Base-by-base conservation (phyloP, 30 jellyfish, hydroid and myxozoan species). In the Turritopsis dohrnii region DNA sequence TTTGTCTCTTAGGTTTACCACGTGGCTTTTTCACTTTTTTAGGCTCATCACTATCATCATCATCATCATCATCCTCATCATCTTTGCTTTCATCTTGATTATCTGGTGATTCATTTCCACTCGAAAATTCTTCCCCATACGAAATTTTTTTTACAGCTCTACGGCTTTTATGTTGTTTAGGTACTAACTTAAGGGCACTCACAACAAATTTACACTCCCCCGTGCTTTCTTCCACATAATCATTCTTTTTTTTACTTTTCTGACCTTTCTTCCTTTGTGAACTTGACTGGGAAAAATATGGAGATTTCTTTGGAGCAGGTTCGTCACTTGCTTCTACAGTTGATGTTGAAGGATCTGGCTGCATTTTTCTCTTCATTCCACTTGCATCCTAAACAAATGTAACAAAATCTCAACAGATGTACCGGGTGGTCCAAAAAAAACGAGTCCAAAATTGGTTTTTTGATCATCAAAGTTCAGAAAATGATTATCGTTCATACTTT, bases 31-130 rank as follows among this genome's bases (percentile, higher is more conserved):
- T 80, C 7, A 53, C 52, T 54, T 66, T 74, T 52, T 81, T 88
- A 75, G 66, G 80, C 24, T 52, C 71, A 25, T 1, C 65, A 20
- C 65, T 74, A 16, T 27, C 79, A n/a, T 82, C 91, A 24, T 65
- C 75, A 54, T 80, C 89, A 83, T 69, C 84, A 22, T 79, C 86
- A 74, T 74, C 83, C 7, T 26, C 66, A 74, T 28, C 83, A 52
- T 19, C 54, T 53, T 72, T 76, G 30, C 90, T 84, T 8, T 84
- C 28, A 27, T 72, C 28, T 0, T 21, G 19, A 18, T 69, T 13
- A 41, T 41, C 13, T 5, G 60, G 9, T 3, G 60, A 41, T 41
- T 41, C 60, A 41, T 41, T 41, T 41, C 60, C 60, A 41, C 60
- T 41, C 13, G 60, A 41, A 41, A 3, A 13, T 5, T 41, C 60